Base-by-base conservation (phyloP, 2,888 invertebrate species). In the Xylophagus ater region DNA sequence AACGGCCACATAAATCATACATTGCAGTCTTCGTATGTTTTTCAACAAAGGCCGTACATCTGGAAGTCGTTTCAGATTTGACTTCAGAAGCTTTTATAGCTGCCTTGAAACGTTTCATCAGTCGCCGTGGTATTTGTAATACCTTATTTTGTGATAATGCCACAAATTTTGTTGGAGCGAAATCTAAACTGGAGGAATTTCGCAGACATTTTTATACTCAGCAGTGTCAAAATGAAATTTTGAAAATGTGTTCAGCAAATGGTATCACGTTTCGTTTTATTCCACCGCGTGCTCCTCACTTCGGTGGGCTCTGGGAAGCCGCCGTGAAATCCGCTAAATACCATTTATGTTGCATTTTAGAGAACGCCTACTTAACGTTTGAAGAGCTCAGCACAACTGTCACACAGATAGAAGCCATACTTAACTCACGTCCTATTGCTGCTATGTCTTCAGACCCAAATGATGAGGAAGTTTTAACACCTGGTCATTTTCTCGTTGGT, bases 261-360 rank as follows among this genome's bases (percentile, higher is more conserved):
- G n/a, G n/a, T n/a, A n/a, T n/a, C n/a, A n/a, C n/a, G n/a, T n/a
- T n/a, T n/a, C n/a, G n/a, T 19, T 58, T 55, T 25, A 52, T 46
- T 20, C 52, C 54, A 4, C 50, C 53, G 3, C 26, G 33, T 8
- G 42, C 51, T 8, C 50, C 53, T 2, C 52, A 56, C 38, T 51
- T 50, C 34, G 53, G 55, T 5, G 54, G n/a, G n/a, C n/a, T n/a
- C n/a, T n/a, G n/a, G n/a, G n/a, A n/a, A n/a, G n/a, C n/a, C n/a
- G n/a, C n/a, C n/a, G 17, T 30, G 17, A 30, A 30, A 17, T 30
- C 30, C 8, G 30, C 33, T 12, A 33, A 33, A 12, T 10, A 15
- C n/a, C 33, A 33, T 21, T 19, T 33, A 10, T 19, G 2, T 4
- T 24, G 30, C 23, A 23, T 9, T 9, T 9, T 23, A 23, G 23